phyloP scores from a whole-genome alignment of 2,113 vertebrate genomes.

The Nanorana parkeri region DNA sequence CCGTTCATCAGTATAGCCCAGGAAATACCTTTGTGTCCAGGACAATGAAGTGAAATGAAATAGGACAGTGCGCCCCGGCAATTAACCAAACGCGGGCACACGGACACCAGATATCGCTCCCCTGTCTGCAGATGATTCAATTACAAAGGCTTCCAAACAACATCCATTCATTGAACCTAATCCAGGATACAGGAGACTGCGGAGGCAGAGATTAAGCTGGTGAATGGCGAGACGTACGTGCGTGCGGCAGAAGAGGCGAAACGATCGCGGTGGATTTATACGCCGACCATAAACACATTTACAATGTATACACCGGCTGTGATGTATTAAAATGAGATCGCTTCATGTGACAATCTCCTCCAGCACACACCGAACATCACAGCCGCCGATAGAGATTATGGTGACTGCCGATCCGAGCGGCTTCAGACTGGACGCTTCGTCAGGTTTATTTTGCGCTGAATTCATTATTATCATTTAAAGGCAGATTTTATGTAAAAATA shows the following conservation, averaged over 20 bases:
- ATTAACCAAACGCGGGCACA: slow-evolving; percentile 78
- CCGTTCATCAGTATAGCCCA: neutral
- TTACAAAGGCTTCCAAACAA: slow-evolving; percentile 71
- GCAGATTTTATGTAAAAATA: neutral
- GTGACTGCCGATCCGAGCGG: no score
- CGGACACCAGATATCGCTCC: slow-evolving; percentile 74
- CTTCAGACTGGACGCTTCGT: no score
- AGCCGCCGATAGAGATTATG: no score
- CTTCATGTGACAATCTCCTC: no score
- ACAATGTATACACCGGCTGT: no score
- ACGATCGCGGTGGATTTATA: neutral
- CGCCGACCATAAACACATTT: neutral
- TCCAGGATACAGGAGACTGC: neutral
- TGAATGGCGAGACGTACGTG: neutral
- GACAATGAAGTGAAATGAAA: slow-evolving; percentile 69
- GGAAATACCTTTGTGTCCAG: neutral
- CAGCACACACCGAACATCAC: no score
- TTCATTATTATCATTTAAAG: no score
- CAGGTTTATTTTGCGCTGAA: no score
- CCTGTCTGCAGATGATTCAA: slow-evolving; percentile 78
- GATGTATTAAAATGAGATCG: no score
- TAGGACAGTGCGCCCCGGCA: slow-evolving; percentile 80
- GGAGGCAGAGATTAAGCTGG: neutral
- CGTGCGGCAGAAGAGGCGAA: neutral
- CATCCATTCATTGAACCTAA: slow-evolving; percentile 64